Conservation (phyloP, 1,140 invertebrate genomes). For the Goniozus legneri region DNA sequence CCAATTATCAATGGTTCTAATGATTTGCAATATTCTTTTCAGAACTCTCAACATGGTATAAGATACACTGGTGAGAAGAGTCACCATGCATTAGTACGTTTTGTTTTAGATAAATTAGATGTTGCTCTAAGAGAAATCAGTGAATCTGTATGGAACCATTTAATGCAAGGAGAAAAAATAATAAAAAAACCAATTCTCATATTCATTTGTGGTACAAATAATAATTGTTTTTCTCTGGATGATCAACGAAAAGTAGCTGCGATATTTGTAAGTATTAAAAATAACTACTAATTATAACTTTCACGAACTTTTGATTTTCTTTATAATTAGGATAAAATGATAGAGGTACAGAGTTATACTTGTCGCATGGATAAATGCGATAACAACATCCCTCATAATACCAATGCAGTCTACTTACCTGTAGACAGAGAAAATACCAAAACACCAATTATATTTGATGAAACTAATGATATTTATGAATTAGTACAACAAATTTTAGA, state of each 20-base stretch:
- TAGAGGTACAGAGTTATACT: slow-evolving; percentile 24
- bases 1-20: neutral
- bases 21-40: slow-evolving; percentile 16
- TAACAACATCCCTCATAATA: slow-evolving; percentile 16
- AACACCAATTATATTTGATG: slow-evolving; percentile 26
- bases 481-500: slow-evolving; percentile 57
- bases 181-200: slow-evolving; percentile 46
- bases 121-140: slow-evolving; percentile 33
- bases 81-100: slow-evolving; percentile 49
- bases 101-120: slow-evolving; percentile 48
- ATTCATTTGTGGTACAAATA: slow-evolving; percentile 49
- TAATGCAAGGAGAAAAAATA: slow-evolving; percentile 21
- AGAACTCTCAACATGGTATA: slow-evolving; percentile 36
- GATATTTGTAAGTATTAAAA: slow-evolving; percentile 58
- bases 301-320: slow-evolving; percentile 1
- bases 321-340: slow-evolving; percentile 27
- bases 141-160: slow-evolving; percentile 32
- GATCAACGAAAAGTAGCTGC: slow-evolving; percentile 62
- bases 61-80: slow-evolving; percentile 47
- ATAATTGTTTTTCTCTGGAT: slow-evolving; percentile 55
- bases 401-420: slow-evolving; percentile 27
- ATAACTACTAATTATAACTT: slow-evolving; percentile 9
- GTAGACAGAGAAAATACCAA: slow-evolving; percentile 10
- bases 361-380: slow-evolving; percentile 24
- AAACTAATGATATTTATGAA: slow-evolving; percentile 48